Base-by-base conservation (phyloP, 2,888 invertebrate genomes). In the Phymatocera aterrima region DNA sequence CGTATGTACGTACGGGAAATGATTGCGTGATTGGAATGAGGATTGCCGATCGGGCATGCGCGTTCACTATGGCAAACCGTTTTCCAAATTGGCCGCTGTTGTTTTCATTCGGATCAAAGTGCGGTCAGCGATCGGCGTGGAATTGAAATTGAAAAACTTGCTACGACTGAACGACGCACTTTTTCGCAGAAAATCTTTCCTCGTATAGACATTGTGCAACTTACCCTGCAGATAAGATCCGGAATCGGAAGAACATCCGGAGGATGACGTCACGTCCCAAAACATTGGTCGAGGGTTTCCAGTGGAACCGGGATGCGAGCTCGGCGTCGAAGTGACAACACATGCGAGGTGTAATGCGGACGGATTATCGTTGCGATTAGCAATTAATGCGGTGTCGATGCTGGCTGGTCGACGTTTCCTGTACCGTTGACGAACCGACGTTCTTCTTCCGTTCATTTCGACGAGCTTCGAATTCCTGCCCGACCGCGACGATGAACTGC, bases 231-330 rank as follows among this genome's bases (percentile, higher is more conserved):
- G 31, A 72, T 79, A 68, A 10, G 80, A 79, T 1, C 79, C 78
- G 6, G 87, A 83, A 77, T 87, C 85, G 1, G 87, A 86, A 0
- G 87, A 86, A 80, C 85, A 85, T 60, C 84, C 85, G 78, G 87
- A 87, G 21, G 87, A 85, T 15, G 87, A 86, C n/a, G 84, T 85
- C 54, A 82, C 78, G 77, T 86, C 84, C 87, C 87, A 87, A 8
- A 77, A 78, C 31, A 84, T 83, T 37, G 84, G 79, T n/a, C 81
- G 82, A 70, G 85, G 86, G 61, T 83, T 81, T 48, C 80, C 81
- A 34, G 84, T 79, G 28, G 85, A 82, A 78, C 79, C 84, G n/a
- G 84, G 83, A 40, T 82, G 83, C 61, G 84, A 83, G 77, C 79
- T 85, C 6, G 85, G 83, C 24, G 83, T 83, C 60, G 86, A 85